Percentiles rank a stretch among this genome's conserved stretches.
These are phyloP conservation scores for Ophioninae sp. DNA, from an alignment of 2,888 invertebrate species.

Conservation along the genomic window DNA sequence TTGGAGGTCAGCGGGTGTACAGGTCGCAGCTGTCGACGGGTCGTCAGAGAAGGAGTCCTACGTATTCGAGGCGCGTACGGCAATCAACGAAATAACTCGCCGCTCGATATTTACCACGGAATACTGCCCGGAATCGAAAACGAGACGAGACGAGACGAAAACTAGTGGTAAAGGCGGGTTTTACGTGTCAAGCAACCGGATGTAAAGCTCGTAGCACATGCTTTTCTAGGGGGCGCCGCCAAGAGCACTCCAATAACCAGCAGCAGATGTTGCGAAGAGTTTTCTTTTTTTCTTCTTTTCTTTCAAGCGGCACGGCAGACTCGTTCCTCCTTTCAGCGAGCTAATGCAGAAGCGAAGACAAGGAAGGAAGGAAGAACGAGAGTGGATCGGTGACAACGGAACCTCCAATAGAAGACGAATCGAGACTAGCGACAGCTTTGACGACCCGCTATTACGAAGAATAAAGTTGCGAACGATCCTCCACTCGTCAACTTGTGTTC, in stretches of 20 bases:
- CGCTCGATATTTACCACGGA: conserved; percentile 49
- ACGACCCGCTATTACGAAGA: conserved; percentile 26
- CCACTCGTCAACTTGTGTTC: conserved; percentile 25
- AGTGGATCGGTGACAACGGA: conserved; percentile 4
- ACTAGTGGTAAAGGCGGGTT: conserved; percentile 15
- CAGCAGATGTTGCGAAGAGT: conserved; percentile 44
- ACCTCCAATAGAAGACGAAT: conserved; percentile 31
- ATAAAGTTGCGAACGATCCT: conserved; percentile 43
- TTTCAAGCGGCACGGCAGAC: conserved; percentile 17
- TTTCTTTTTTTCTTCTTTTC: too few relatives aligned
- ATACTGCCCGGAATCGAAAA: conserved; percentile 29
- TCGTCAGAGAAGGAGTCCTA: conserved; percentile 25
- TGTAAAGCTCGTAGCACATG: conserved; percentile 39
- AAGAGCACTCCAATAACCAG: conserved; percentile 47
- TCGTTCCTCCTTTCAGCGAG: background rate
- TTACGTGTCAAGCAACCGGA: conserved; percentile 37
- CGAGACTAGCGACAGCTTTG: conserved; percentile 30
- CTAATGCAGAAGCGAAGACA: conserved; percentile 13
- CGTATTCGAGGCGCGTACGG: conserved; percentile 55
- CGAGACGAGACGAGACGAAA: background rate
- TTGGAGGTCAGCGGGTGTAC: background rate
- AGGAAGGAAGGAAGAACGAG: background rate
- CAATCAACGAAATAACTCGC: conserved; percentile 56
- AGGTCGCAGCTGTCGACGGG: conserved; percentile 16
- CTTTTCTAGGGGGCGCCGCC: conserved; percentile 10